These are phyloP conservation scores for Pygoscelis adeliae DNA, from an alignment of 2,113 vertebrate genomes.

Conservation along the genomic window DNA sequence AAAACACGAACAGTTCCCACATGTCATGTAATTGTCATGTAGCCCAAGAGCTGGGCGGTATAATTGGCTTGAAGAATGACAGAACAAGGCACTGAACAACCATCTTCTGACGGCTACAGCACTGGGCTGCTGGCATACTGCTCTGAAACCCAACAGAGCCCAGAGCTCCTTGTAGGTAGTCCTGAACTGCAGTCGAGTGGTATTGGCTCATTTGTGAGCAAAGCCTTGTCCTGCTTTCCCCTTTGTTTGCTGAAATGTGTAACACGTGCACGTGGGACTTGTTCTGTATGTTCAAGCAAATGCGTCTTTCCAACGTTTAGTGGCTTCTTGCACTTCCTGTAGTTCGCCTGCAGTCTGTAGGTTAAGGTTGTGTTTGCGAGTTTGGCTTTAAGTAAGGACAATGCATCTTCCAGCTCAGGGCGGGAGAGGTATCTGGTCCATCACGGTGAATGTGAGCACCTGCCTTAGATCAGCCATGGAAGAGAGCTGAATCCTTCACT, in stretches of 20 bases:
- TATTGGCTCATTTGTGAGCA: not conserved
- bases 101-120: not conserved
- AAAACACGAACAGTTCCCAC: not conserved
- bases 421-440: not conserved
- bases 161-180: not conserved
- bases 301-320: not conserved
- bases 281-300: not conserved
- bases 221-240: not conserved
- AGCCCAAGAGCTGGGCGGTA: not conserved
- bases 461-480: not conserved
- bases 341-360: not conserved
- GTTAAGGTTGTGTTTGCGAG: not conserved
- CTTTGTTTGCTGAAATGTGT: not conserved
- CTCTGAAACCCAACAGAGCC: not conserved
- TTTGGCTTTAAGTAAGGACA: not conserved
- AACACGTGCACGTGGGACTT: not conserved
- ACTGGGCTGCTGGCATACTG: not conserved
- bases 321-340: not conserved
- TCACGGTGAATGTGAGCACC: not conserved
- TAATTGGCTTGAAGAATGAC: constrained; percentile 9
- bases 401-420: not conserved
- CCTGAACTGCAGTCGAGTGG: not conserved
- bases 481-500: not conserved
- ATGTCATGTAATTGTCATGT: not conserved
- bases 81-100: not conserved